Evolutionary conservation across 2,113 vertebrate species (phyloP), one percentile per base, ranked within the genome.

Genomic region (Rostratula benghalensis): DNA sequence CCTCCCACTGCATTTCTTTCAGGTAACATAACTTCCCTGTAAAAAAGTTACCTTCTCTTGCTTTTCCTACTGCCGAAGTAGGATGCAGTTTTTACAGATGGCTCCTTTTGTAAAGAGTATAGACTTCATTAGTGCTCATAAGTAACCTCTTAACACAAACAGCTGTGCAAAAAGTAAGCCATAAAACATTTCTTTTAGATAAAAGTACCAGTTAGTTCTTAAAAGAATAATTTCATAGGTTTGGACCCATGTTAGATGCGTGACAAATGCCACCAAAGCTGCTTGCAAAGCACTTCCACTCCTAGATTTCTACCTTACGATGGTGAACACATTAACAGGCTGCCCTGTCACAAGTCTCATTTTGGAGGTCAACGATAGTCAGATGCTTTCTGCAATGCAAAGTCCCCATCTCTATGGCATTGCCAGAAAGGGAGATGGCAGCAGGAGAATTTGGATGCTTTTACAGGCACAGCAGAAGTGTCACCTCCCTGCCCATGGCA

Each of bases 1-100:
- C 22, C 17, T 4, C 1, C 18, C 10, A 15, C 0, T 2, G 8
- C 4, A 4, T 61, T 54, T 51, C 57, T 70, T 60, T 39, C 57
- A 30, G 43, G 56, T 75, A 24, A 28, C 25, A 19, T 2, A 5
- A 6, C 5, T 13, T 25, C 27, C 11, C 21, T 2, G 14, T 7
- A 78, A 7, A 33, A 16, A 48, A 79, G 22, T 27, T 50, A 24
- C 1, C 33, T 48, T 54, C 30, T 67, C 24, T 50, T 50, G 22
- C 23, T 46, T 56, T 76, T 46, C 22, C 39, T 60, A 10, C 12
- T n/a, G 54, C 31, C 57, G 0, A 74, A 63, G 28, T 35, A 33
- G 45, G 75, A 84, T 0, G 17, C 10, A 31, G 27, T 20, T 88
- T 54, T 59, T 43, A 57, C 35, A 69, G 14, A 51, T 6, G 10